Evolutionary conservation across 2,797 vertebrate species (phyloP).

Genomic region (Eleutherodactylus coqui): DNA sequence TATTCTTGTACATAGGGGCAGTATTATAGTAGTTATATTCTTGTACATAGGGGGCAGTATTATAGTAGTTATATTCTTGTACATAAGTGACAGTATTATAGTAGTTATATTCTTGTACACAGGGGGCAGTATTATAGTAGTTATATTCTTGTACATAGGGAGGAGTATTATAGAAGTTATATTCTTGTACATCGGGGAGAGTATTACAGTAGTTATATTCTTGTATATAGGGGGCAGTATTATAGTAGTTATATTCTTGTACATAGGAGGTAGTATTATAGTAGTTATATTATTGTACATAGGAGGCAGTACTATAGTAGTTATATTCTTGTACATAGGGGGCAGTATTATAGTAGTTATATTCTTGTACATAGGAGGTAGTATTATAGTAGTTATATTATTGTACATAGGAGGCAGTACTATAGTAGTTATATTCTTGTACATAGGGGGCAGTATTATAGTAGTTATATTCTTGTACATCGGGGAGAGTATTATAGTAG

Average conservation of each 20-base stretch:
- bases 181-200: neutral
- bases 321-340: too few relatives aligned
- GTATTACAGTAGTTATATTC: neutral
- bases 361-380: neutral
- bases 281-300: too few relatives aligned
- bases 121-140: conserved; percentile 7
- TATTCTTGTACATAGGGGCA: conserved; percentile 11
- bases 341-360: too few relatives aligned
- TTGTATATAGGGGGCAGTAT: neutral
- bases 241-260: conserved; percentile 5
- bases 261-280: neutral
- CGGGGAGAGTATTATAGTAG: too few relatives aligned
- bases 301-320: too few relatives aligned
- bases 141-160: conserved; percentile 7
- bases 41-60: neutral
- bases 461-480: too few relatives aligned
- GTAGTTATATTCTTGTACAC: neutral
- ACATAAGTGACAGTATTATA: too few relatives aligned
- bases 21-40: conserved; percentile 14
- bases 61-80: neutral
- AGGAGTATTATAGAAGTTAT: neutral
- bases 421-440: too few relatives aligned
- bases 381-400: too few relatives aligned
- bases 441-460: too few relatives aligned
- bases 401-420: too few relatives aligned